Conservation (phyloP, 2,888 invertebrate genomes). For the Drosophila affinis region DNA sequence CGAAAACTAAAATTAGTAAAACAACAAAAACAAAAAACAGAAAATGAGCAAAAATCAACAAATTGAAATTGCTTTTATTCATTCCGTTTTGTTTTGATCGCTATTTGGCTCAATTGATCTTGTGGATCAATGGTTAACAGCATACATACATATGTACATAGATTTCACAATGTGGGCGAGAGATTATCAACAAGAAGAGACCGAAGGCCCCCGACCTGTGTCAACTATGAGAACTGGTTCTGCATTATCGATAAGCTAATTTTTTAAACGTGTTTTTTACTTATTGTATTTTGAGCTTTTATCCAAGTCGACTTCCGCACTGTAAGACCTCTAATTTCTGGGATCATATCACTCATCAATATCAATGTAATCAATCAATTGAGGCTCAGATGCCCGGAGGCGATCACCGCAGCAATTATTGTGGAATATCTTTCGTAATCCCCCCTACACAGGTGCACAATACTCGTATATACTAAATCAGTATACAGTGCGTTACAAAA, state of each 20-base stretch:
- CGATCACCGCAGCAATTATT: slow-evolving; percentile 43
- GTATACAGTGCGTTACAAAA: not conserved
- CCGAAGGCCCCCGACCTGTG: slow-evolving; percentile 35
- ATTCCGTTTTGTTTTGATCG: slow-evolving; percentile 24
- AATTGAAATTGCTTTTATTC: slow-evolving; percentile 57
- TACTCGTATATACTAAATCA: slow-evolving; percentile 10
- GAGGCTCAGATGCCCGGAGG: slow-evolving; percentile 28
- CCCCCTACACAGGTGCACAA: slow-evolving; percentile 30
- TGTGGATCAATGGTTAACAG: not conserved
- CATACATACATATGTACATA: not conserved
- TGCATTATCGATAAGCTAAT: slow-evolving; percentile 12
- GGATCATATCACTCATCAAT: slow-evolving; percentile 27
- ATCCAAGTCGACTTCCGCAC: slow-evolving; percentile 21
- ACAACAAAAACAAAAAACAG: slow-evolving; percentile 45
- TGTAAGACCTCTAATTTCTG: slow-evolving; percentile 16
- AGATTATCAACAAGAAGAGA: slow-evolving; percentile 19
- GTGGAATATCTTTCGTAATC: slow-evolving; percentile 61
- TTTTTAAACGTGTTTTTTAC: slow-evolving; percentile 9
- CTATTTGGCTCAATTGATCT: slow-evolving; percentile 23
- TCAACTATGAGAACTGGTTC: slow-evolving; percentile 48
- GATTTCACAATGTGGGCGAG: not conserved
- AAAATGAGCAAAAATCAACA: slow-evolving; percentile 51
- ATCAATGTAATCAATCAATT: slow-evolving; percentile 36
- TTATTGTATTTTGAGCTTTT: not conserved
- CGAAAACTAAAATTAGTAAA: slow-evolving; percentile 73